A percentile compares a stretch with the other conserved stretches of the same genome.
Evolutionary conservation across 1,140 invertebrate genomes (phyloP).

Genomic region (Mylabris phalerata): DNA sequence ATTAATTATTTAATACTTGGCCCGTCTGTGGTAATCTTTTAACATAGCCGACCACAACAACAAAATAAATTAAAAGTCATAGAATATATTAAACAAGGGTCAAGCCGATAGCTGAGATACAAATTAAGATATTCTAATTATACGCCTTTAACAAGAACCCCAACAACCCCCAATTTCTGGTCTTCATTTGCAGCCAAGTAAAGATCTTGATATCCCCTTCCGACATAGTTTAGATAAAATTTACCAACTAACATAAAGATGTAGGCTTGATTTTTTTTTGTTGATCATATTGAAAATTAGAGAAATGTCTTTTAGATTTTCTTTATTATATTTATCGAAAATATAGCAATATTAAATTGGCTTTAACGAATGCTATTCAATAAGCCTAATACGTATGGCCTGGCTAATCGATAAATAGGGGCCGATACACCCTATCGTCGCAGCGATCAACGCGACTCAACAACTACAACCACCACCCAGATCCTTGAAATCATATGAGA

Average conservation of each 20-base stretch:
- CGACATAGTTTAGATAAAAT: background rate
- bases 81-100: conserved; percentile 32
- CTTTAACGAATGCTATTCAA: conserved; percentile 32
- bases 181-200: conserved; percentile 12
- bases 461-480: no score
- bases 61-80: conserved; percentile 34
- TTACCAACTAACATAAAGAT: no score
- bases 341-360: conserved; percentile 29
- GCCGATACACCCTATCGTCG: conserved; percentile 17
- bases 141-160: conserved; percentile 27
- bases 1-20: conserved; percentile 5
- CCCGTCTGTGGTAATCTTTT: background rate
- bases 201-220: conserved; percentile 13
- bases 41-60: conserved; percentile 8
- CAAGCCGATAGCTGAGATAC: conserved; percentile 34
- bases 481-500: no score
- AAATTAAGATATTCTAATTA: conserved; percentile 40
- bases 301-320: no score
- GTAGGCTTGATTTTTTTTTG: no score
- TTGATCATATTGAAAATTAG: no score
- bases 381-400: conserved; percentile 23
- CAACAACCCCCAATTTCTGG: conserved; percentile 12
- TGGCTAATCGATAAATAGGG: conserved; percentile 26
- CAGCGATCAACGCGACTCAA: conserved; percentile 1
- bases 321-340: conserved; percentile 21